Evolutionary conservation across 1,140 invertebrate genomes (phyloP), one percentile per base, ranked within the genome.

Genomic region (Apocrypta bakeri): DNA sequence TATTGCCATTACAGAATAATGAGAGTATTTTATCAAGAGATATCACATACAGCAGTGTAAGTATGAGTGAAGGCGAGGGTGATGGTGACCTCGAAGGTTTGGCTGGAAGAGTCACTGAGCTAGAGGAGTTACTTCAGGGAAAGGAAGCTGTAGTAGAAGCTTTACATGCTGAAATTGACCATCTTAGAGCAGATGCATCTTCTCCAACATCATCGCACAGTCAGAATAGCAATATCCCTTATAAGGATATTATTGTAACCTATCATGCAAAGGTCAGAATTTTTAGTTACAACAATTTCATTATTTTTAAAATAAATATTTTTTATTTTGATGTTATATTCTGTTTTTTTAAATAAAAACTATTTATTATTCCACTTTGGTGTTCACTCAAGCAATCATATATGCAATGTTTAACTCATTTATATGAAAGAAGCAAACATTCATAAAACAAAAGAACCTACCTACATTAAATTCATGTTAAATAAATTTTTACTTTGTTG

Each of bases 201-300:
- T 92, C 91, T 24, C 89, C 90, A n/a, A 90, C 89, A 75, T 92
- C 91, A 0, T 90, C 90, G 0, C 90, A 91, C 77, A 92, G 91
- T 79, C 90, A 89, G 29, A 88, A 85, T 42, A 92, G 90, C 56
- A 90, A 88, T 84, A 85, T 88, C 76, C 88, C 87, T 33, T 86
- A 85, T 14, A 88, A 85, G 84, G 89, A 91, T 82, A 64, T 90
- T n/a, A 83, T 90, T 74, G 83, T 84, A 14, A 84, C 87, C 1
- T 92, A 91, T 85, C 87, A 89, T 25, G 85, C 80, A 37, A 92
- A 91, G 84, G 91, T 92, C 79, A 85, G 81, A 24, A 24, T 12
- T 64, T 64, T 64, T 64, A 61, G 11, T 61, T 14, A 61, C 4
- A 61, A 37, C 33, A 4, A 2, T 37, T 37, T 4, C 9, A 4